phyloP scores from a whole-genome alignment of 2,113 vertebrate genomes.

The Mobula birostris region DNA sequence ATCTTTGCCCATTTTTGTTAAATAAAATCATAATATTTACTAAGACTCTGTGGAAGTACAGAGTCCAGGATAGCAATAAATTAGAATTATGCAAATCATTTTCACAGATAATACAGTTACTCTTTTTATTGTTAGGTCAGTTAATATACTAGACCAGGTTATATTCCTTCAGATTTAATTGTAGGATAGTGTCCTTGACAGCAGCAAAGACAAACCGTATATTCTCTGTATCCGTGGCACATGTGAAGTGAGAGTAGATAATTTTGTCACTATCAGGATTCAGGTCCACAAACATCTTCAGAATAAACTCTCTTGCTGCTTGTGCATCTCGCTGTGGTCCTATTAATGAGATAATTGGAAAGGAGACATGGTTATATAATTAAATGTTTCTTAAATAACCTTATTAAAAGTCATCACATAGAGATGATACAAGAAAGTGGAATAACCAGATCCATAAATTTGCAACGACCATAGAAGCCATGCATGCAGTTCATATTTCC shows the following conservation, averaged over 20 bases:
- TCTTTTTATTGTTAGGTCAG: slow-evolving; percentile 48
- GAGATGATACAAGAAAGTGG: neutral
- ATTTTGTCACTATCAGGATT: slow-evolving; percentile 93
- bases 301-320: slow-evolving; percentile 85
- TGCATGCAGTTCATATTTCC: neutral
- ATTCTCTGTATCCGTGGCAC: slow-evolving; percentile 92
- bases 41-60: slow-evolving; percentile 63
- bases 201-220: slow-evolving; percentile 92
- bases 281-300: slow-evolving; percentile 96
- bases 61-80: slow-evolving; percentile 83
- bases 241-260: slow-evolving; percentile 96
- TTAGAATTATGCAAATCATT: slow-evolving; percentile 78
- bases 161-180: slow-evolving; percentile 91
- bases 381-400: neutral
- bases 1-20: slow-evolving; percentile 62
- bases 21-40: slow-evolving; percentile 82
- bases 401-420: neutral
- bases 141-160: slow-evolving; percentile 72
- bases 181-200: slow-evolving; percentile 91
- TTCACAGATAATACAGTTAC: slow-evolving; percentile 73
- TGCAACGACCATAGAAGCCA: too few relatives aligned
- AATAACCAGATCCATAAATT: neutral
- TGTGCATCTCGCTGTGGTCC: slow-evolving; percentile 82
- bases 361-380: neutral
- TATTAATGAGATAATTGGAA: slow-evolving; percentile 47